Percentiles rank a stretch among this genome's conserved stretches.
phyloP scores from a whole-genome alignment of 2,888 invertebrate species.

The Spatulosminthurus flaviceps region DNA sequence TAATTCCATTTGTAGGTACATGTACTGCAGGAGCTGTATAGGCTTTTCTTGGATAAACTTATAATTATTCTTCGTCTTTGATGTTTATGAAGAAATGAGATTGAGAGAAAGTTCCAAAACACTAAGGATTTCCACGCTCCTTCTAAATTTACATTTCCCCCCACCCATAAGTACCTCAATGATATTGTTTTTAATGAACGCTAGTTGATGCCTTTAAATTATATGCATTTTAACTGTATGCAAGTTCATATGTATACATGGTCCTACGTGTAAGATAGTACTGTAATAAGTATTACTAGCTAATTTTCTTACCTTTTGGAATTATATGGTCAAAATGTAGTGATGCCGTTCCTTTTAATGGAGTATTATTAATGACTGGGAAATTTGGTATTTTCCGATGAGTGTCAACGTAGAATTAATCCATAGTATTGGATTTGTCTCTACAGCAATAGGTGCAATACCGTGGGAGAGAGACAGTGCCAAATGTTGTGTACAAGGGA shows the following conservation, averaged over 20 bases:
- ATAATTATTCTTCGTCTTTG: constrained; percentile 10
- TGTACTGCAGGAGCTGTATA: background rate
- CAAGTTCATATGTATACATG: too few relatives aligned
- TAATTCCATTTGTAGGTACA: background rate
- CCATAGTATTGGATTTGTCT: background rate
- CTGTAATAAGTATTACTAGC: too few relatives aligned
- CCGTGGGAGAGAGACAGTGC: constrained; percentile 56
- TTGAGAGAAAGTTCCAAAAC: too few relatives aligned
- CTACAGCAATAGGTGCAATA: constrained; percentile 58
- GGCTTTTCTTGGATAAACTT: background rate
- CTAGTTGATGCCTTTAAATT: too few relatives aligned
- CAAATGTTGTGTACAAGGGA: constrained; percentile 43
- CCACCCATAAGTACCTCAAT: too few relatives aligned
- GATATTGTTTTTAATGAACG: too few relatives aligned
- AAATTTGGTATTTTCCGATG: background rate
- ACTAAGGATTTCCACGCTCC: background rate
- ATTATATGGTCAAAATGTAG: too few relatives aligned
- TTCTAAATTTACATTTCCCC: background rate
- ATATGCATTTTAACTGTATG: too few relatives aligned
- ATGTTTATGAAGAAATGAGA: too few relatives aligned
- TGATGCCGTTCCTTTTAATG: too few relatives aligned
- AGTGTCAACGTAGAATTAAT: background rate
- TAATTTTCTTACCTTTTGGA: too few relatives aligned
- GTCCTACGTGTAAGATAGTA: too few relatives aligned
- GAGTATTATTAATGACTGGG: background rate